Evolutionary conservation across 2,888 invertebrate genomes (phyloP).

Genomic region (Ophioninae sp.): DNA sequence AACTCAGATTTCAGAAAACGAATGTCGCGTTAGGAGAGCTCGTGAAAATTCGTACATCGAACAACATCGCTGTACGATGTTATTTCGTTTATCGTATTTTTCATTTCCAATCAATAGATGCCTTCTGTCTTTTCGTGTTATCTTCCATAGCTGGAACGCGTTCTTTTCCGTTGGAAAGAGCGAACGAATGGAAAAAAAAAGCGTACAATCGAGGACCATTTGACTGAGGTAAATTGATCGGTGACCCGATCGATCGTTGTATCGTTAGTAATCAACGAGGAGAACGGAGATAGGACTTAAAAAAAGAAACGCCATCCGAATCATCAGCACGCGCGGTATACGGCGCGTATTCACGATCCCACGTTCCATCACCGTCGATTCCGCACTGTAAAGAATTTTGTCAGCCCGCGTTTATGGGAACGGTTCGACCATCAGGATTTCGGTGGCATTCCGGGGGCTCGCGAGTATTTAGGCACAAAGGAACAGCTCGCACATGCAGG

Average conservation of each 20-base stretch:
- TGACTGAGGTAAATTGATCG: slow-evolving; percentile 20
- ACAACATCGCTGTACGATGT: background rate
- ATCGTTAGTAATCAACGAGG: slow-evolving; percentile 50
- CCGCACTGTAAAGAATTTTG: slow-evolving; percentile 59
- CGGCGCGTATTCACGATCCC: slow-evolving; percentile 29
- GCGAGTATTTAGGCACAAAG: slow-evolving; percentile 50
- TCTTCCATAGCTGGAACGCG: background rate
- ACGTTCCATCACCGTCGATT: slow-evolving; percentile 40
- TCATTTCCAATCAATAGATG: slow-evolving; percentile 1
- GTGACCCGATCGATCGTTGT: slow-evolving; percentile 38
- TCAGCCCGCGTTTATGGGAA: slow-evolving; percentile 31
- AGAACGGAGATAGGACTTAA: background rate
- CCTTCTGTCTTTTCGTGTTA: slow-evolving; percentile 4
- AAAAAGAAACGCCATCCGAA: slow-evolving; percentile 19
- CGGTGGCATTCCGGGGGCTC: slow-evolving; percentile 24
- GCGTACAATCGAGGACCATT: slow-evolving; percentile 3
- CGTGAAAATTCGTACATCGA: background rate
- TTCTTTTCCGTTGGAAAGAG: background rate
- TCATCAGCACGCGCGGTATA: slow-evolving; percentile 25
- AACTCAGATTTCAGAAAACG: no score
- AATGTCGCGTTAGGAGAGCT: background rate
- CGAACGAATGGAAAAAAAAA: slow-evolving; percentile 21
- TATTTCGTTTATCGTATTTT: background rate
- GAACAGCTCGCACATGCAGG: slow-evolving; percentile 41
- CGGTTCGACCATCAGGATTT: slow-evolving; percentile 28